Evolutionary conservation across 2,797 vertebrate genomes (phyloP).

Genomic region (Characodon lateralis): DNA sequence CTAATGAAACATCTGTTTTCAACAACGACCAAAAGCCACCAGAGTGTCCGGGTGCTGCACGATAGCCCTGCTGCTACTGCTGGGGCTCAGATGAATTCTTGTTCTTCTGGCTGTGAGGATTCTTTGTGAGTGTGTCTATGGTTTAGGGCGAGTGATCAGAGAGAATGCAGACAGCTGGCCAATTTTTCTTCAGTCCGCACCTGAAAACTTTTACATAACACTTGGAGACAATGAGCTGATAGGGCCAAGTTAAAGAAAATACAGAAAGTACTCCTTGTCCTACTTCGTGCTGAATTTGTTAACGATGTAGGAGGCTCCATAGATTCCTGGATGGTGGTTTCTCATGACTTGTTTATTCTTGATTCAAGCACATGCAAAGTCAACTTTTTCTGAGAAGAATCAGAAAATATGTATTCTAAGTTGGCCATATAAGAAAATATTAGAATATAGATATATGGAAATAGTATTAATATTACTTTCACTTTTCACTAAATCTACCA

Average conservation of each 20-base stretch:
- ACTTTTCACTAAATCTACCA: too few relatives aligned
- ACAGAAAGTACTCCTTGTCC: constrained; percentile 22
- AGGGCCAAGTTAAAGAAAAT: constrained; percentile 18
- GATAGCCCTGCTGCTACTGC: constrained; percentile 34
- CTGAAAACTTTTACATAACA: constrained; percentile 60
- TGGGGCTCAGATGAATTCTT: constrained; percentile 55
- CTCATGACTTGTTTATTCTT: neutral
- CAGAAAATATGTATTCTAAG: neutral
- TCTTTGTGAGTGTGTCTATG: constrained; percentile 74
- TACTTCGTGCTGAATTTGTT: constrained; percentile 12
- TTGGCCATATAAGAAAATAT: too few relatives aligned
- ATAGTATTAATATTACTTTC: too few relatives aligned
- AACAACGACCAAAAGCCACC: constrained; percentile 50
- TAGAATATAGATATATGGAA: too few relatives aligned
- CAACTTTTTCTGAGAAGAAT: neutral
- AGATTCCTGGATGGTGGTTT: neutral
- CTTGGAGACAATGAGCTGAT: constrained; percentile 9
- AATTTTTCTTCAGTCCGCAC: constrained; percentile 56
- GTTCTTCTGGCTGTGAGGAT: constrained; percentile 49
- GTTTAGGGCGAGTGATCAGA: constrained; percentile 54
- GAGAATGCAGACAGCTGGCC: constrained; percentile 67
- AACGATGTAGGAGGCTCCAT: neutral
- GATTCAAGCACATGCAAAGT: neutral
- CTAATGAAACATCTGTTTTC: constrained; percentile 61
- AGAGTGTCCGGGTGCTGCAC: constrained; percentile 42